Evolutionary conservation across 2,113 vertebrate species (phyloP).

Genomic region (Scartelaos histophorus): DNA sequence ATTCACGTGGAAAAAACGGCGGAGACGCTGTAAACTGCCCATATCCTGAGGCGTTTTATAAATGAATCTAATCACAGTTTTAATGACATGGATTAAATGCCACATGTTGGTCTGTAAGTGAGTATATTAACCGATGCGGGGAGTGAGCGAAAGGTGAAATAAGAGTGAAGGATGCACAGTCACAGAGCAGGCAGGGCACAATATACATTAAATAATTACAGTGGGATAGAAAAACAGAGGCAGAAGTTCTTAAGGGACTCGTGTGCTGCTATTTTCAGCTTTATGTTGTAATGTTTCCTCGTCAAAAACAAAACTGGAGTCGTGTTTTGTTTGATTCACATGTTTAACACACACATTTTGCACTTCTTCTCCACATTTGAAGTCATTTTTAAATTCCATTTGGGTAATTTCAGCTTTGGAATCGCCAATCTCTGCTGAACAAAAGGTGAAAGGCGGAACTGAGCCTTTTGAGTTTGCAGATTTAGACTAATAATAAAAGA

Average conservation of each 20-base stretch:
- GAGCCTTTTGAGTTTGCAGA: too few relatives aligned
- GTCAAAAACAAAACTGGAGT: too few relatives aligned
- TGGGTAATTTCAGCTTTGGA: too few relatives aligned
- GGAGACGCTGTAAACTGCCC: background rate
- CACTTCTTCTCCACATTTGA: too few relatives aligned
- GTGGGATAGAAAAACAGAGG: background rate
- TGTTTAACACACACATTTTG: too few relatives aligned
- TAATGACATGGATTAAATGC: slow-evolving; percentile 23
- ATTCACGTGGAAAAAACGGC: slow-evolving; percentile 17
- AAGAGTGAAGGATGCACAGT: slow-evolving; percentile 13
- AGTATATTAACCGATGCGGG: background rate
- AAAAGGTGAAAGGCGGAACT: too few relatives aligned
- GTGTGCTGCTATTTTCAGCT: background rate
- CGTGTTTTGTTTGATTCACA: too few relatives aligned
- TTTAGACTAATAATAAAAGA: too few relatives aligned
- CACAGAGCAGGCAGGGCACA: slow-evolving; percentile 8
- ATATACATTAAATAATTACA: background rate
- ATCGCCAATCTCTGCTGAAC: too few relatives aligned
- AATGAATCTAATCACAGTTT: slow-evolving; percentile 20
- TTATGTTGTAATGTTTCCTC: background rate
- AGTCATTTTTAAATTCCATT: too few relatives aligned
- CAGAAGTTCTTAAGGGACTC: background rate
- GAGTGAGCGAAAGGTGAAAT: slow-evolving; percentile 8
- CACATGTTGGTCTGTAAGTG: slow-evolving; percentile 6
- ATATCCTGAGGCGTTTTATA: background rate